Percentiles rank a stretch among this genome's conserved stretches.
Evolutionary conservation across 2,797 vertebrate genomes (phyloP).

Genomic region (Neosalanx taihuensis): DNA sequence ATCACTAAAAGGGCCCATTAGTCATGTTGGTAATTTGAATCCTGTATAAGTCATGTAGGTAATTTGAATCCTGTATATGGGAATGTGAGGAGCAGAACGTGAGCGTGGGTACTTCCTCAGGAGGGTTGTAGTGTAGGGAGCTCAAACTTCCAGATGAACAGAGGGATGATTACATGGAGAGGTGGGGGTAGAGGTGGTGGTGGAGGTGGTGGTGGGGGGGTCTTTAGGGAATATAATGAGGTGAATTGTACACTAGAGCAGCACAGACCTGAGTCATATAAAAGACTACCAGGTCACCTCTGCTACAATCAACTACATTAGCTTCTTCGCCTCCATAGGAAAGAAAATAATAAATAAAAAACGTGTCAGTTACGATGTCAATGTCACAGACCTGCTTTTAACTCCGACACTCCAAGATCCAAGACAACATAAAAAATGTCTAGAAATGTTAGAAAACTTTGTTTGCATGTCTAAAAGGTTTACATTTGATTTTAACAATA

Average conservation of each 20-base stretch:
- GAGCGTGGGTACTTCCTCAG: conserved; percentile 17
- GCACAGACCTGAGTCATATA: conserved; percentile 10
- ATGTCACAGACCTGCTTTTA: too few species aligned
- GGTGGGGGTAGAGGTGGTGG: conserved; percentile 20
- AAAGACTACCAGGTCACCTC: neutral
- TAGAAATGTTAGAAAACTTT: too few species aligned
- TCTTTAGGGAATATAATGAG: conserved; percentile 4
- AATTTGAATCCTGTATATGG: conserved; percentile 36
- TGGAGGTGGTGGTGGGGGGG: conserved; percentile 2
- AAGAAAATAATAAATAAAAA: too few species aligned
- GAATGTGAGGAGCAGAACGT: neutral
- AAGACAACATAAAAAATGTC: too few species aligned
- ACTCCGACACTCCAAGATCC: too few species aligned
- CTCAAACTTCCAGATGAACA: conserved; percentile 9
- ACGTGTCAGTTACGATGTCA: too few species aligned
- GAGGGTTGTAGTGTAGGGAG: conserved; percentile 27
- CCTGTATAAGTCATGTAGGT: conserved; percentile 38
- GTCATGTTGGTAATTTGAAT: conserved; percentile 50
- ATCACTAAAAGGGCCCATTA: conserved; percentile 48
- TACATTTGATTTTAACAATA: too few species aligned
- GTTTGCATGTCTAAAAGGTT: too few species aligned
- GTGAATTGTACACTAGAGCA: conserved; percentile 12
- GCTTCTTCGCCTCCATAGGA: too few species aligned
- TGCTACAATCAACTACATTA: neutral
- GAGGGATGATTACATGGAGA: conserved; percentile 7